Conservation (phyloP, 2,113 vertebrate species). For the Synodontis membranacea region DNA sequence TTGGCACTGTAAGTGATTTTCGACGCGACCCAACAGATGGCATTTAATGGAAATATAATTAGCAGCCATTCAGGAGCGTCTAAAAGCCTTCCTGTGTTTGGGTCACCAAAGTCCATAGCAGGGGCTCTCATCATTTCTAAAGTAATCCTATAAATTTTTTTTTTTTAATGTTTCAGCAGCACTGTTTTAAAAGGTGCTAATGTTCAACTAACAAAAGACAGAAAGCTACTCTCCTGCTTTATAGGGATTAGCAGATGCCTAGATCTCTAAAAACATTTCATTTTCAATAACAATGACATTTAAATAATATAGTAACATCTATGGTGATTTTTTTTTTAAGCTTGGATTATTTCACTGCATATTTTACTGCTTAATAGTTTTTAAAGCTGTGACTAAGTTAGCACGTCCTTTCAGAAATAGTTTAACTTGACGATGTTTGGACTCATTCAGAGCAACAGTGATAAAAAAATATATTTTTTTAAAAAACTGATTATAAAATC, state of each 20-base stretch:
- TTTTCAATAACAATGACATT: neutral
- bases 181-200: neutral
- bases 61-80: conserved; percentile 8
- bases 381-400: neutral
- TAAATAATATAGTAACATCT: neutral
- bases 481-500: neutral
- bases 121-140: neutral
- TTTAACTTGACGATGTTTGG: neutral
- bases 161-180: neutral
- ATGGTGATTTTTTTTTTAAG: neutral
- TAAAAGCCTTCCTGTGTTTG: conserved; percentile 32
- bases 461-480: too few species aligned
- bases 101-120: neutral
- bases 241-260: neutral
- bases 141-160: neutral
- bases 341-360: neutral
- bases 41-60: conserved; percentile 43
- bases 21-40: conserved; percentile 43
- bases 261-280: neutral
- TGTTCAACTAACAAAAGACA: neutral
- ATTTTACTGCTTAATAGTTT: neutral
- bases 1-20: conserved; percentile 39
- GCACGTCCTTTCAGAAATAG: neutral
- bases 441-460: neutral
- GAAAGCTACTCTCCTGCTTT: too few species aligned